Base-by-base conservation (phyloP, 1,140 invertebrate genomes). In the Hycleus cichorii region DNA sequence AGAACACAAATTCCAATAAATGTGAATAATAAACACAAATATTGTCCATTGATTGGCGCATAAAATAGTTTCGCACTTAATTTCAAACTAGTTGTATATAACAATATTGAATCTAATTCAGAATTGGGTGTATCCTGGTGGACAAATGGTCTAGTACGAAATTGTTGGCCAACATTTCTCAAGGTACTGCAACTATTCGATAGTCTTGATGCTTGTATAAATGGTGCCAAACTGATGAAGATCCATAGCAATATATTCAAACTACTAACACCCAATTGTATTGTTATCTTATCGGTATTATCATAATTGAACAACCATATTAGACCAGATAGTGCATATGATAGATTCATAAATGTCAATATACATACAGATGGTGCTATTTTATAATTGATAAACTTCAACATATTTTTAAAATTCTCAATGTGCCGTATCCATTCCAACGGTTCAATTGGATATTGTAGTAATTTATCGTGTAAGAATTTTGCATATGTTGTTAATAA, bases 341-440 rank as follows among this genome's bases (percentile, higher is more conserved):
- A 82, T 38, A 86, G 67, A 73, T 90, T 89, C 39, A 89, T 80
- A 9, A 89, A 75, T 8, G 86, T 85, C 56, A 89, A 86, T 58
- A 90, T 77, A 65, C 86, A 88, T 0, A 89, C 83, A 2, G 84
- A 81, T 1, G 86, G 82, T 1, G 85, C 83, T 39, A 88, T 74
- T 66, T 88, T 81, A 51, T 86, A 78, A 69, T 90, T 90, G 6
- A 90, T 76, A 60, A 88, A 88, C 58, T 82, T 82, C 18, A 90
- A 67, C 11, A 90, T 70, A 67, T 89, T 89, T 52, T 80, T 83
- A 62, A 90, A 88, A 66, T 89, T 87, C 4, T 82, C 77, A 45
- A 90, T 82, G 38, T 67, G 59, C 65, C 83, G 80, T 82, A 90
- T 89, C 86, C 87, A 90, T 61, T 88, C 85, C 9, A 86, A 70